Evolutionary conservation across 2,113 vertebrate genomes (phyloP).

Genomic region (Odobenus rosmarus): DNA sequence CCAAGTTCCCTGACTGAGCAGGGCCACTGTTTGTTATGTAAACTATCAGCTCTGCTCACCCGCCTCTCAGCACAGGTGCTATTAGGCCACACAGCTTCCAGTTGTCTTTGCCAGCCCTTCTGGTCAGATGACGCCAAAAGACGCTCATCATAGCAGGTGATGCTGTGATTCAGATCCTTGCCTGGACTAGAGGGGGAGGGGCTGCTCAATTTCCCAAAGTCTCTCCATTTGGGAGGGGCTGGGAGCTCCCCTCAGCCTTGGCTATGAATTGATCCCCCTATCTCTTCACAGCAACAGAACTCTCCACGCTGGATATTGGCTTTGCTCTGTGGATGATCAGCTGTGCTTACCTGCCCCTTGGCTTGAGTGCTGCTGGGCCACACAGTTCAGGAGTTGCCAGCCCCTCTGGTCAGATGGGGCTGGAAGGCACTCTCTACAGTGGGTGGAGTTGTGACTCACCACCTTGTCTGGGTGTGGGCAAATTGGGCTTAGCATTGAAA

Average conservation of each 20-base stretch:
- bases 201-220: background rate
- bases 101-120: background rate
- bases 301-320: background rate
- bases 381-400: no score
- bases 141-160: background rate
- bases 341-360: background rate
- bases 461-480: background rate
- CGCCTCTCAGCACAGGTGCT: background rate
- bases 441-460: background rate
- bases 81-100: background rate
- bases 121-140: background rate
- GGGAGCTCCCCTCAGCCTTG: background rate
- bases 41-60: background rate
- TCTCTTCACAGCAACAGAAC: background rate
- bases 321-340: background rate
- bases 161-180: background rate
- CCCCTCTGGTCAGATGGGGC: background rate
- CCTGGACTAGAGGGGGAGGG: background rate
- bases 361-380: background rate
- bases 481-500: background rate
- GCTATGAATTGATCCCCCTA: background rate
- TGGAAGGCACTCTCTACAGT: background rate
- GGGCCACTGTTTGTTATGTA: background rate
- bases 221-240: background rate
- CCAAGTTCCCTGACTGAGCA: background rate